Percentiles rank a stretch among this genome's conserved stretches.
These are phyloP conservation scores for Cordilura impudica DNA, from an alignment of 2,888 invertebrate species.

Conservation along the genomic window DNA sequence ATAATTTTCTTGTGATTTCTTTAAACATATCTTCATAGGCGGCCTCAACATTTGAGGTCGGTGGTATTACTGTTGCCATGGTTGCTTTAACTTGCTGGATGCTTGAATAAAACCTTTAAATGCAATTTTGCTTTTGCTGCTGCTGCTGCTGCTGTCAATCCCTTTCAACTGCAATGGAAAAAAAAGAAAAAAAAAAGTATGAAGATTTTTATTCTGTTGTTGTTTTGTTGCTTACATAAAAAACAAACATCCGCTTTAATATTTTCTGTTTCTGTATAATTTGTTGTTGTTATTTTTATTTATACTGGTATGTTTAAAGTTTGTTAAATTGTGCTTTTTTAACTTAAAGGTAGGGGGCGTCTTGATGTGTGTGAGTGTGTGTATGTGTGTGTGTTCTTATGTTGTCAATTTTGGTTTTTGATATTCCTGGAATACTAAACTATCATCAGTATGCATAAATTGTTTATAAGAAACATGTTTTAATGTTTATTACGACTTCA, in stretches of 20 bases:
- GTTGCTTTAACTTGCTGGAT: constrained; percentile 64
- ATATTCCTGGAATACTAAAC: constrained; percentile 41
- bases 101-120: constrained; percentile 58
- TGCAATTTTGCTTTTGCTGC: constrained; percentile 39
- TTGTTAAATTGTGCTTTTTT: constrained; percentile 10
- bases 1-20: constrained; percentile 93
- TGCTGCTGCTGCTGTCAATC: constrained; percentile 45
- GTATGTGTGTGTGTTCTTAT: too few species aligned
- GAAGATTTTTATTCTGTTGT: constrained; percentile 11
- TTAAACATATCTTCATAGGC: constrained; percentile 82
- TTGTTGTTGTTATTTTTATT: background rate
- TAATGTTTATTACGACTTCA: background rate
- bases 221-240: background rate
- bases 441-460: constrained; percentile 49
- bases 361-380: constrained; percentile 40
- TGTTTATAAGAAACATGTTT: constrained; percentile 18
- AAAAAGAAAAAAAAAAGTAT: constrained; percentile 20
- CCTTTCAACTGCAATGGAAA: constrained; percentile 50
- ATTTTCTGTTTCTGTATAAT: background rate
- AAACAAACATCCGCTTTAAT: constrained; percentile 52
- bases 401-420: constrained; percentile 30
- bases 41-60: constrained; percentile 78
- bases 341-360: constrained; percentile 50
- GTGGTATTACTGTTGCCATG: constrained; percentile 78
- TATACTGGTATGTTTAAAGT: constrained; percentile 2